Evolutionary conservation across 2,797 vertebrate genomes (phyloP).

Genomic region (Anabacerthia variegaticeps): DNA sequence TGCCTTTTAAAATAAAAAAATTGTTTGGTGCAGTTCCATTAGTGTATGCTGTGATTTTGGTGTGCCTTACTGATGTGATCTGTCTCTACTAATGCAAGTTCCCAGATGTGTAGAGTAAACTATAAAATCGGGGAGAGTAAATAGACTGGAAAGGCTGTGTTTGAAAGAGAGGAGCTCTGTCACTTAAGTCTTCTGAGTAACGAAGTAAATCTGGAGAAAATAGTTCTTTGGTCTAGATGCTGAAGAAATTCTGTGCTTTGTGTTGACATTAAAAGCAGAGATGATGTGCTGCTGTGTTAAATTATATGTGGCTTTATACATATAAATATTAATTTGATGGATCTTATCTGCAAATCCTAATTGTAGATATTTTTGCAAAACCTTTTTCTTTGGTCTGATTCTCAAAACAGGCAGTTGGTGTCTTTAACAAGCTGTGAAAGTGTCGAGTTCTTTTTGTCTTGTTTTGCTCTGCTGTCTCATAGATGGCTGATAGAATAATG

Average conservation of each 20-base stretch:
- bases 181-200: background rate
- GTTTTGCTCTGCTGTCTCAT: background rate
- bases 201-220: background rate
- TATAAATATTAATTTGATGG: background rate
- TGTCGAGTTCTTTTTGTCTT: background rate
- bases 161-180: background rate
- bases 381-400: background rate
- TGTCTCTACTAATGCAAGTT: background rate
- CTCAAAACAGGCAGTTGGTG: background rate
- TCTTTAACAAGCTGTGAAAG: background rate
- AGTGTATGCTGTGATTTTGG: background rate
- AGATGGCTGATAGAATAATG: background rate
- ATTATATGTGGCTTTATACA: background rate
- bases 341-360: background rate
- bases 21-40: background rate
- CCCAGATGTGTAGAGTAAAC: background rate
- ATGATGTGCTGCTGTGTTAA: background rate
- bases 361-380: background rate
- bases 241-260: background rate
- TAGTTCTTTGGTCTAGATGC: background rate
- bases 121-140: background rate
- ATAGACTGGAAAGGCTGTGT: background rate
- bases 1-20: background rate
- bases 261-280: background rate
- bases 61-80: background rate